Evolutionary conservation across 2,888 invertebrate genomes (phyloP), one percentile per base, ranked within the genome.

Genomic region (Papilio elwesi): DNA sequence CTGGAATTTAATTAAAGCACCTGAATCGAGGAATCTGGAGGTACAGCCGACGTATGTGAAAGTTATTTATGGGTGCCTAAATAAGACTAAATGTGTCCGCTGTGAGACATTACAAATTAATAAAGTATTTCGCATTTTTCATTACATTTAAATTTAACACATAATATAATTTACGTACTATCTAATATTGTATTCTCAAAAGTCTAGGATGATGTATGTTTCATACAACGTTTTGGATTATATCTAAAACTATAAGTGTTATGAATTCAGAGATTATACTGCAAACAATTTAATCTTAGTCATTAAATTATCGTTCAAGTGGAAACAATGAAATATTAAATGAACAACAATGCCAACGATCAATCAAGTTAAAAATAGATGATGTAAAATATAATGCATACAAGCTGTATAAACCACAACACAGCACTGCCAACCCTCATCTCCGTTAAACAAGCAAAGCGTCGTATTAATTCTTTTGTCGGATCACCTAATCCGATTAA

Each of bases 1-100:
- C 59, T 59, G n/a, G 38, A 59, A 59, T 59, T 59, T 59, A 59
- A 59, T 59, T 59, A 59, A 59, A 59, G n/a, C n/a, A 59, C 59
- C 38, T 59, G 59, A 59, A 38, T 59, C 59, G n/a, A 13, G 59
- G 59, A 59, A 59, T 59, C 59, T 59, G n/a, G 8, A 59, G 0
- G 4, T 38, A 12, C 53, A 38, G 59, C 38, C 13, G 59, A 38
- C 59, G 38, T 59, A 59, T 38, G 59, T 38, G 5, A 43, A 43
- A 59, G 59, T 59, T 59, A 59, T 59, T 59, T 59, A 59, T 59
- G 4, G 59, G 38, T 10, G 38, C 38, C n/a, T 59, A 7, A 59
- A 13, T 9, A 38, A 4, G n/a, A 13, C 8, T 7, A 38, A 59
- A 9, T n/a, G 59, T 55, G 26, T 16, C 26, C 9, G 26, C n/a